Evolutionary conservation across 1,140 invertebrate genomes (phyloP), one percentile per base, ranked within the genome.

Genomic region (fruit fly (Drosophila melanogaster)): DNA sequence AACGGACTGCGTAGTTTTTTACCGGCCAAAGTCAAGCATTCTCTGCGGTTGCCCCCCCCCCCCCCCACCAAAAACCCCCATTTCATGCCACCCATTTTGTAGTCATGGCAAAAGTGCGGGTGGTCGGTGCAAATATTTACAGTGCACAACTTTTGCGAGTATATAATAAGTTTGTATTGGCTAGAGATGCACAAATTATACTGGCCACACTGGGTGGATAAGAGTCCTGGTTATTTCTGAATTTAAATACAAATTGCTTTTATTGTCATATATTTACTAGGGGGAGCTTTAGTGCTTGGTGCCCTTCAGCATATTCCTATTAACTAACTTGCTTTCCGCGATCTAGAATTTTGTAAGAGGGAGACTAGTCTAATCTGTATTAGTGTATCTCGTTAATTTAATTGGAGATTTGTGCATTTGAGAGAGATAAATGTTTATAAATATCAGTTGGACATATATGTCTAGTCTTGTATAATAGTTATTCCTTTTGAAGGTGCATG

Each of bases 11-110:
- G 75, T 87, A 79, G 57, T 67, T 70, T 72, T 49, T 61, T 58
- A 40, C 62, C 57, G 72, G 49, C 80, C 61, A 76, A 80, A 84
- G 79, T 89, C 76, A 87, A 86, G 83, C 83, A 77, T 83, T 60
- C 83, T 61, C 70, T 86, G 81, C 75, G 81, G 81, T 79, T 71
- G 35, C 50, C 24, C 17, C 30, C 61, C 70, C 3, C 19, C 19
- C 50, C 24, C 17, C 30, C 61, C 70, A 5, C 19, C 19, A 47
- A 43, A 12, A 38, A 2, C 30, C 37, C 37, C 12, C 37, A 37
- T 4, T 14, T 37, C 14, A 37, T 37, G 14, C 19, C 47, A 43
- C 49, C 47, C 24, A 35, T 26, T 58, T 60, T 43, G 22, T n/a
- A 47, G 12, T 35, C 46, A 24, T 65, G 35, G n/a, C 37, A n/a